phyloP scores from a whole-genome alignment of 1,140 invertebrate species.

The Drosophila teissieri region DNA sequence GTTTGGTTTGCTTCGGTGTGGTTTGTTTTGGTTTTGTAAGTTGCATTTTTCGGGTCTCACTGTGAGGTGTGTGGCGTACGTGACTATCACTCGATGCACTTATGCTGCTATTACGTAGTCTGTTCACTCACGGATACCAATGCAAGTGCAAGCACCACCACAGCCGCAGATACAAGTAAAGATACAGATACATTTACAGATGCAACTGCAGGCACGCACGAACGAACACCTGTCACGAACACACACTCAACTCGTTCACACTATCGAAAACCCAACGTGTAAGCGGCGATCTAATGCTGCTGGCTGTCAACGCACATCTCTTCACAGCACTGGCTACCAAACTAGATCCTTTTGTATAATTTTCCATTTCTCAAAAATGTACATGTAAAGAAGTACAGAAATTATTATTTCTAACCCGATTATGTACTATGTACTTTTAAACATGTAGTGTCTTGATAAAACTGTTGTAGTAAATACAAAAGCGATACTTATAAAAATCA shows the following conservation, averaged over 20 bases:
- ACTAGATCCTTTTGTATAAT: neutral
- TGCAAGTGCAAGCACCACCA: constrained; percentile 16
- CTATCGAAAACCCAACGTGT: neutral
- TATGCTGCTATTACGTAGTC: constrained; percentile 77
- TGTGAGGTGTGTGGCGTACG: constrained; percentile 67
- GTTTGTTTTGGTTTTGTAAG: constrained; percentile 37
- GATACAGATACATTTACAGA: constrained; percentile 9
- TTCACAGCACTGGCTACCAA: constrained; percentile 2
- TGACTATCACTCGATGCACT: constrained; percentile 68
- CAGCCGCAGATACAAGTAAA: constrained; percentile 8
- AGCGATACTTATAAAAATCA: too few species aligned
- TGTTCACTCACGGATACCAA: constrained; percentile 52
- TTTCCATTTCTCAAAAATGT: neutral
- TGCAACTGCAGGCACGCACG: constrained; percentile 51
- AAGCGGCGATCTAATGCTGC: constrained; percentile 55
- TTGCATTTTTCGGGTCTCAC: constrained; percentile 27
- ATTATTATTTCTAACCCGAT: neutral
- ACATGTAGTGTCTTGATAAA: too few species aligned
- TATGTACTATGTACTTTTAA: too few species aligned
- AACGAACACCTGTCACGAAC: constrained; percentile 68
- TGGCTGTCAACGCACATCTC: constrained; percentile 22
- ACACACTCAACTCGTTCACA: constrained; percentile 20
- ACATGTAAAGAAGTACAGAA: too few species aligned
- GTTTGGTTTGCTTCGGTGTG: constrained; percentile 34
- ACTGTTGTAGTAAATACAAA: too few species aligned